phyloP scores from a whole-genome alignment of 2,888 invertebrate genomes.

The Unio delphinus region DNA sequence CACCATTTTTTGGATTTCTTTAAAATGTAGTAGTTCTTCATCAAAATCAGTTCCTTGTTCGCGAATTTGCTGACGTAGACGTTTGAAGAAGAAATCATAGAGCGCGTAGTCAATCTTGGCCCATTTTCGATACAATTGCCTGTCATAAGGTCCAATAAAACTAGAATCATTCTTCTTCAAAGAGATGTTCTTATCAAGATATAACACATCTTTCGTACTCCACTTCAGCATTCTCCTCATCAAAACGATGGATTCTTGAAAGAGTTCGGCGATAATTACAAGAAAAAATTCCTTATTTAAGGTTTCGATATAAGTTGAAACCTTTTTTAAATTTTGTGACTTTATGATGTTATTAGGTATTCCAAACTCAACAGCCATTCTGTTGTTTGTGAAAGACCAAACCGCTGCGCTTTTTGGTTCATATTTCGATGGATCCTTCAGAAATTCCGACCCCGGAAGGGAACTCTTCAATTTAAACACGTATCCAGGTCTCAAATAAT shows the following conservation, averaged over 20 bases:
- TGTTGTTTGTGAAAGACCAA: constrained; percentile 31
- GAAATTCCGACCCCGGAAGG: constrained; percentile 24
- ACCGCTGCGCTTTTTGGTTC: constrained; percentile 22
- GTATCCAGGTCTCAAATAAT: constrained; percentile 26
- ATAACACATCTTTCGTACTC: constrained; percentile 36
- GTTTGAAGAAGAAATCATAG: constrained; percentile 33
- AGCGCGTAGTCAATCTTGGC: constrained; percentile 34
- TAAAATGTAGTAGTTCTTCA: constrained; percentile 34
- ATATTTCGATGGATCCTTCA: constrained; percentile 29
- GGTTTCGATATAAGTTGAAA: constrained; percentile 19
- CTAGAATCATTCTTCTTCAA: constrained; percentile 21
- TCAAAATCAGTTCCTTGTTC: constrained; percentile 35
- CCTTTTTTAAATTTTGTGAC: constrained; percentile 10
- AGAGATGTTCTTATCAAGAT: constrained; percentile 30
- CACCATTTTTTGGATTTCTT: constrained; percentile 27
- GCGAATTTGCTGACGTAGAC: constrained; percentile 26
- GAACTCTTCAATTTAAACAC: constrained; percentile 12
- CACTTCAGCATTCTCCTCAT: constrained; percentile 31
- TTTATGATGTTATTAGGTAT: constrained; percentile 24
- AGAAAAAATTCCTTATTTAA: constrained; percentile 29
- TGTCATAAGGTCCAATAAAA: constrained; percentile 30
- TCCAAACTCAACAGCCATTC: constrained; percentile 38
- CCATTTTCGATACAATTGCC: constrained; percentile 31
- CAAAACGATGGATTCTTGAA: constrained; percentile 39
- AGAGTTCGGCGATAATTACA: constrained; percentile 37